A percentile compares a stretch with the other conserved stretches of the same genome.
Evolutionary conservation across 1,140 invertebrate genomes (phyloP).

Genomic region (Aethina tumida): DNA sequence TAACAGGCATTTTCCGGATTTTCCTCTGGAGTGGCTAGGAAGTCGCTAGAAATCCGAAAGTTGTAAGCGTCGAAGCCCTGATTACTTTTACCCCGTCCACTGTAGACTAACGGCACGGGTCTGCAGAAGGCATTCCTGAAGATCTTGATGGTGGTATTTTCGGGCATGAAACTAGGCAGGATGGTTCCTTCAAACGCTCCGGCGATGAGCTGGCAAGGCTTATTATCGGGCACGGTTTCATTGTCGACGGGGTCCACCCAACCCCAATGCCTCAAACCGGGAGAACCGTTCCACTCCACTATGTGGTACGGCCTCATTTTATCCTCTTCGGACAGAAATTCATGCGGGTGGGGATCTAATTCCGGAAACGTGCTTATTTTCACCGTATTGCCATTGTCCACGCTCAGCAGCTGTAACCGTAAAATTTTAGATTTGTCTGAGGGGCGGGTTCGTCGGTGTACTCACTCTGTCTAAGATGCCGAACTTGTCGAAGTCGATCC

Average conservation of each 20-base stretch:
- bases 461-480: constrained; percentile 75
- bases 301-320: constrained; percentile 42
- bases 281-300: constrained; percentile 42
- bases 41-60: constrained; percentile 41
- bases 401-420: constrained; percentile 26
- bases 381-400: constrained; percentile 29
- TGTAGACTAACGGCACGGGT: constrained; percentile 46
- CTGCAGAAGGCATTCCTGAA: constrained; percentile 61
- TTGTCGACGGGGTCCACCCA: constrained; percentile 34
- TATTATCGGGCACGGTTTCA: constrained; percentile 30
- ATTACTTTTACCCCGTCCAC: constrained; percentile 27
- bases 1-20: constrained; percentile 53
- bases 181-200: constrained; percentile 52
- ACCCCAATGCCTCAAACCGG: constrained; percentile 50
- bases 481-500: constrained; percentile 64
- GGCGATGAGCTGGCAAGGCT: constrained; percentile 45
- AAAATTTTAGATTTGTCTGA: not conserved
- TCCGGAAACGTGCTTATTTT: constrained; percentile 27
- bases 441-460: no score
- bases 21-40: constrained; percentile 43
- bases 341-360: constrained; percentile 18
- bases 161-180: constrained; percentile 45
- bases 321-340: constrained; percentile 35
- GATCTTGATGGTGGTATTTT: constrained; percentile 42
- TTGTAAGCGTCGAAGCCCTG: constrained; percentile 37